These are phyloP conservation scores for Pterocles orientalis DNA, from an alignment of 2,113 vertebrate genomes.

Conservation along the genomic window DNA sequence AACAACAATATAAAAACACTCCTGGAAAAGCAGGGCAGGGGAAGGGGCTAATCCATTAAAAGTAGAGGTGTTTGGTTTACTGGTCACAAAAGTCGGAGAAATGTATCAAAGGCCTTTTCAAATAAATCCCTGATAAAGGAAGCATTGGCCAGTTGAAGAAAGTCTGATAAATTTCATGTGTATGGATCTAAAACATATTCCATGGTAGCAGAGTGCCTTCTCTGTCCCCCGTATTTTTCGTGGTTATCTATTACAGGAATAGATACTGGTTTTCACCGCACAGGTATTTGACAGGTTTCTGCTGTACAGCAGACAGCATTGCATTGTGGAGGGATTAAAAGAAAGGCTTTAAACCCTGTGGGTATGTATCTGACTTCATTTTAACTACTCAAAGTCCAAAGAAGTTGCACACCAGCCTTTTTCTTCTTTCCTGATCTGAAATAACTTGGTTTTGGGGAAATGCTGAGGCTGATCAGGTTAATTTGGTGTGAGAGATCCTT, in stretches of 20 bases:
- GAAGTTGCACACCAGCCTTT: neutral
- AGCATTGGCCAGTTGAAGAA: neutral
- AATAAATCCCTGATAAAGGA: conserved; percentile 11
- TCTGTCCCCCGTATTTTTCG: neutral
- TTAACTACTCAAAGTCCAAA: neutral
- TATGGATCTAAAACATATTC: neutral
- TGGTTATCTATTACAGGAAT: neutral
- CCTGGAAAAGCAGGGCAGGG: neutral
- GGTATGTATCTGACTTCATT: neutral
- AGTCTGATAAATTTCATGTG: neutral
- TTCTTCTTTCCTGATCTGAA: neutral
- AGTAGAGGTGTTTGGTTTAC: neutral
- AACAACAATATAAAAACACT: neutral
- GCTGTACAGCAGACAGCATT: neutral
- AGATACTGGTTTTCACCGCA: too few species aligned
- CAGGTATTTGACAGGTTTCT: conserved; percentile 9
- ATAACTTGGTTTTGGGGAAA: neutral
- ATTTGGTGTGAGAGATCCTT: neutral
- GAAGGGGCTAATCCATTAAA: neutral
- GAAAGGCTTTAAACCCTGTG: neutral
- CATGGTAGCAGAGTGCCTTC: neutral
- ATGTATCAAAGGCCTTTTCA: neutral
- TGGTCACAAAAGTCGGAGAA: neutral
- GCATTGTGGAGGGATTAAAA: conserved; percentile 9
- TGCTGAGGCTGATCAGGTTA: neutral